phyloP scores from a whole-genome alignment of 2,888 invertebrate species.

The Pherbina coryleti region DNA sequence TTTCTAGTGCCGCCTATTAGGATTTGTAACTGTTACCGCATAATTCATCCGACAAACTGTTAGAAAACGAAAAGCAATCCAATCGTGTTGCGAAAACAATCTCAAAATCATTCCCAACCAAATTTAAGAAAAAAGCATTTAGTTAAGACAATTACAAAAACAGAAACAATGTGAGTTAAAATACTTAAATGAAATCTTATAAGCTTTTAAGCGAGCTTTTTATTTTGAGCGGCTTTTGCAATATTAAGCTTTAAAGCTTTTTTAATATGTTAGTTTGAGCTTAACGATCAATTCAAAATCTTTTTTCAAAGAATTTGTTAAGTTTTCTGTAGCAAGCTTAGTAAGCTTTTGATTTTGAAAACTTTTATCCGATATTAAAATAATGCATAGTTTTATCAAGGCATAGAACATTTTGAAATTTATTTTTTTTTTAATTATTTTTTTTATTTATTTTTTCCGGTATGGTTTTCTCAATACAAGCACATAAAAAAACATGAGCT shows the following conservation, averaged over 20 bases:
- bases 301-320: too few relatives aligned
- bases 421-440: not conserved
- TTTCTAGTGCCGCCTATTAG: conserved; percentile 71
- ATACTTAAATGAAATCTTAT: conserved; percentile 25
- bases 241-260: conserved; percentile 23
- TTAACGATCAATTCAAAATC: not conserved
- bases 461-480: conserved; percentile 9
- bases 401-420: too few relatives aligned
- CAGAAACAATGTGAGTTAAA: conserved; percentile 32
- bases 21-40: conserved; percentile 69
- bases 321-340: too few relatives aligned
- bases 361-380: too few relatives aligned
- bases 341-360: too few relatives aligned
- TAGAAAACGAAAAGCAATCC: conserved; percentile 51
- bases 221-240: conserved; percentile 22
- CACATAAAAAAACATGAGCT: conserved; percentile 24
- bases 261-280: not conserved
- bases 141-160: conserved; percentile 36
- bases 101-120: conserved; percentile 29
- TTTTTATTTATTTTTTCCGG: conserved; percentile 10
- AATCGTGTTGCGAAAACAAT: conserved; percentile 35
- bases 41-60: conserved; percentile 63
- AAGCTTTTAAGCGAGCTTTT: conserved; percentile 10
- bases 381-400: too few relatives aligned
- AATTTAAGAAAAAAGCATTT: conserved; percentile 46